These are phyloP conservation scores for Phasianus colchicus DNA, from an alignment of 2,113 vertebrate species.

Conservation along the genomic window DNA sequence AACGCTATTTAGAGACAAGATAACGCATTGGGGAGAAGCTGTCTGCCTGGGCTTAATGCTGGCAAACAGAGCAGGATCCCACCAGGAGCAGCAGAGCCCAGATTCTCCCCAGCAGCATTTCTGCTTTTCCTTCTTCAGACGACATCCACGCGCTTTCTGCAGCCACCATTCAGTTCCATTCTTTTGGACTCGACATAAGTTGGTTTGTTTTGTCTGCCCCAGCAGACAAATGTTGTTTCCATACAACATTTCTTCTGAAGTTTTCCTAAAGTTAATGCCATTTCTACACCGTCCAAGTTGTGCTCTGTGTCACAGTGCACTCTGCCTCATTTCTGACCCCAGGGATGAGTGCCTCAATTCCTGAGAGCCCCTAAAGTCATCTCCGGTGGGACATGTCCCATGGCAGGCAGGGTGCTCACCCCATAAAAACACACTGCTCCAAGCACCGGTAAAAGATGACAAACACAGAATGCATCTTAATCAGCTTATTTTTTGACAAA, in stretches of 20 bases:
- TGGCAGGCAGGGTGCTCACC: not conserved
- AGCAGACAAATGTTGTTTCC: not conserved
- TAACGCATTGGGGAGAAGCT: not conserved
- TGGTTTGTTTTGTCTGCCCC: not conserved
- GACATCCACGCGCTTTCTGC: not conserved
- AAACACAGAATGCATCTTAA: not conserved
- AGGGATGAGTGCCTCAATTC: not conserved
- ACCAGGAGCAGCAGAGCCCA: not conserved
- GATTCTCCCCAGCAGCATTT: not conserved
- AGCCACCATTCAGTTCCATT: not conserved
- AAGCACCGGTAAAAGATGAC: not conserved
- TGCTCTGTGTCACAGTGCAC: not conserved
- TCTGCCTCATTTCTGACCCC: not conserved
- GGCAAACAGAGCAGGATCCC: not conserved
- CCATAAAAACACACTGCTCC: not conserved
- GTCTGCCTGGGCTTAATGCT: not conserved
- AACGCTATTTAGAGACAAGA: slow-evolving; percentile 37
- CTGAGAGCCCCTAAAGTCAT: not conserved
- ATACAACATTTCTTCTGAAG: not conserved
- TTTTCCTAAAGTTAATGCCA: not conserved
- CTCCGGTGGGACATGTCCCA: not conserved
- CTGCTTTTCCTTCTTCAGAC: not conserved
- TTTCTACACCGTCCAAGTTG: not conserved
- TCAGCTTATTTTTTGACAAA: not conserved
- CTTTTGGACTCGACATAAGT: not conserved